phyloP scores from a whole-genome alignment of 2,888 invertebrate species.

The Saturnia japonica region DNA sequence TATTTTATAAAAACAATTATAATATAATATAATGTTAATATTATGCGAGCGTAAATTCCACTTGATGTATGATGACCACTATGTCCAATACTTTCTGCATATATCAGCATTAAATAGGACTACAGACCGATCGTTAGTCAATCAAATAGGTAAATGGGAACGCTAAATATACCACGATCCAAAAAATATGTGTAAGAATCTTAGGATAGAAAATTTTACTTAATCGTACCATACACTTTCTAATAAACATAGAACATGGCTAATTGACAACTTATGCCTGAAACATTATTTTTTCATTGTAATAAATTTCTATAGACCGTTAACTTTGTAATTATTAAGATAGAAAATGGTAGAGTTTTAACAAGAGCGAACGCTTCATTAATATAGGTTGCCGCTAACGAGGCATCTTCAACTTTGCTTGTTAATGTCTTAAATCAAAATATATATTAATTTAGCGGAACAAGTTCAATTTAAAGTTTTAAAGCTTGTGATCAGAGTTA shows the following conservation, averaged over 20 bases:
- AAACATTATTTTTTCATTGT: not conserved
- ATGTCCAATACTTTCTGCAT: not conserved
- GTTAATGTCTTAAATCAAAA: conserved; percentile 55
- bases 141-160: not conserved
- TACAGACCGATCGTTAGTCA: not conserved
- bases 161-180: not conserved
- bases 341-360: conserved; percentile 45
- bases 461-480: conserved; percentile 8
- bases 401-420: conserved; percentile 59
- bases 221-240: not conserved
- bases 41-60: not conserved
- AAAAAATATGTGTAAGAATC: not conserved
- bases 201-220: not conserved
- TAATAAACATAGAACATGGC: not conserved
- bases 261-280: not conserved
- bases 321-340: conserved; percentile 14
- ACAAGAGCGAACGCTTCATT: conserved; percentile 55
- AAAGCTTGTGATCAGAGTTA: not conserved
- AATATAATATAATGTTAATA: not conserved
- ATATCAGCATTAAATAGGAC: not conserved
- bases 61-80: not conserved
- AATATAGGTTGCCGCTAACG: conserved; percentile 52
- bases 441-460: conserved; percentile 31
- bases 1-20: not conserved
- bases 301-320: not conserved